Evolutionary conservation across 2,888 invertebrate species (phyloP), one percentile per base, ranked within the genome.

Genomic region (Balanococcus diminutus): DNA sequence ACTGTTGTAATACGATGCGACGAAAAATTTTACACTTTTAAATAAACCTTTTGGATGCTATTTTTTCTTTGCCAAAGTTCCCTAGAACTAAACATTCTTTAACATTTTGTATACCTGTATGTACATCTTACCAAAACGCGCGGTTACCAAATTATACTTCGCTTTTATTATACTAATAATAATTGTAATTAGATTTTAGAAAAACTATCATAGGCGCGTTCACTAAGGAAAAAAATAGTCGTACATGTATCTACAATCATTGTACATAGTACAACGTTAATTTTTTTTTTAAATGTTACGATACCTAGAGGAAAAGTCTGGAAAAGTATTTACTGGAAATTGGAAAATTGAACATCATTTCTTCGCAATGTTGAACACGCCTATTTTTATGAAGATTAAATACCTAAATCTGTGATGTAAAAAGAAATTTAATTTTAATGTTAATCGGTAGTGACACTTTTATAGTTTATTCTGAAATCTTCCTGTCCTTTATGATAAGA

Each of bases 391-490:
- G 3, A 22, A 56, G 8, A 56, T 56, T 6, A 56, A 22, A 28
- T 31, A n/a, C n/a, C n/a, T n/a, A 67, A 67, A 67, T 67, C 67
- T 67, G 67, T 67, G 67, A 67, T 67, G 67, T 67, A 67, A 67
- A 67, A 67, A 67, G 67, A 67, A 67, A 67, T 67, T 67, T 9
- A 56, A 56, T 56, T 22, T 19, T 56, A 56, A 67, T 16, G 28
- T 67, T 67, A 28, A 67, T 67, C 28, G 67, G 22, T 67, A 67
- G 67, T 28, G 67, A 67, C 28, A 25, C 28, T 67, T 67, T 61
- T 25, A n/a, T n/a, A n/a, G n/a, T n/a, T n/a, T n/a, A n/a, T 31
- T 16, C 28, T 28, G 28, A n/a, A n/a, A 61, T 67, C 28, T 67
- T 67, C 28, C 67, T 28, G 28, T 31, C 67, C 61, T 25, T 61